Conservation (phyloP, 35 echinoderm and acorn worm species). For the Acanthaster planci region DNA sequence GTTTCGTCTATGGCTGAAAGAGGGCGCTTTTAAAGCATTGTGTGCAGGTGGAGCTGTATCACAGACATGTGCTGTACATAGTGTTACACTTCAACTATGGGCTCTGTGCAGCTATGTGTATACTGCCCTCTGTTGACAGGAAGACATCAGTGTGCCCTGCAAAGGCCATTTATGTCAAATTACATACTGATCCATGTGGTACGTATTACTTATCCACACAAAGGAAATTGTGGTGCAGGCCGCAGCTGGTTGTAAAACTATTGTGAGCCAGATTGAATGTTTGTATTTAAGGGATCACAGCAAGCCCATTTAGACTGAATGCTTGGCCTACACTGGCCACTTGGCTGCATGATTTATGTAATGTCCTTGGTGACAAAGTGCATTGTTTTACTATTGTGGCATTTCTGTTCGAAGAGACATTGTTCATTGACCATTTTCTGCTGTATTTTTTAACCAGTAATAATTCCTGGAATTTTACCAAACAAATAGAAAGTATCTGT, state of each 20-base stretch:
- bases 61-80: not conserved
- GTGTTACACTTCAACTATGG: not conserved
- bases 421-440: too few relatives aligned
- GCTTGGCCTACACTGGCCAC: too few relatives aligned
- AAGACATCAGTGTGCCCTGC: not conserved
- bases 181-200: slow-evolving; percentile 8
- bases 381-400: too few relatives aligned
- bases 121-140: slow-evolving; percentile 7
- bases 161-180: slow-evolving; percentile 4
- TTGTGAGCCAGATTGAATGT: not conserved
- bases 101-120: not conserved
- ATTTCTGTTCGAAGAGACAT: too few relatives aligned
- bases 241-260: slow-evolving; percentile 7
- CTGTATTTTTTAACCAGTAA: too few relatives aligned
- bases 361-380: too few relatives aligned
- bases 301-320: not conserved
- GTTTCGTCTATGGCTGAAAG: too few relatives aligned
- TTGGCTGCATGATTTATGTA: too few relatives aligned
- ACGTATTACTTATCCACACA: slow-evolving; percentile 11
- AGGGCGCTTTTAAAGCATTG: too few relatives aligned
- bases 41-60: too few relatives aligned
- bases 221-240: not conserved
- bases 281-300: slow-evolving; percentile 6
- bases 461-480: too few relatives aligned
- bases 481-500: too few relatives aligned